Evolutionary conservation across 2,113 vertebrate genomes (phyloP).

Genomic region (Eonycteris spelaea): DNA sequence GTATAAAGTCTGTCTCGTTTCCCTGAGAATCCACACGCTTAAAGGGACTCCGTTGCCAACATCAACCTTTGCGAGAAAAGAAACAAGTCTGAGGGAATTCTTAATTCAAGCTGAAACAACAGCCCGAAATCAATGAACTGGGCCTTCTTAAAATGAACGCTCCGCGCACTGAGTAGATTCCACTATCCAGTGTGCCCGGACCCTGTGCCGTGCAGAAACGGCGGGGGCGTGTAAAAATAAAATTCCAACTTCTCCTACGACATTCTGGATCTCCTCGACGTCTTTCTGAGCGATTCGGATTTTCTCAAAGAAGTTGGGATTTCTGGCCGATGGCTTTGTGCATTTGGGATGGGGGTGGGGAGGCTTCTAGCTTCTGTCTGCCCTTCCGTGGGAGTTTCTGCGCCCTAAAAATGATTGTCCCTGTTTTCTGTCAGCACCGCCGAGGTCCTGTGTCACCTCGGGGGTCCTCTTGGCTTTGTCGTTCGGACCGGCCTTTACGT

Average conservation of each 20-base stretch:
- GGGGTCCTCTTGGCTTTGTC: neutral
- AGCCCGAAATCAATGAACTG: neutral
- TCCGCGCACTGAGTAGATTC: neutral
- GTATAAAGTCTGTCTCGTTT: neutral
- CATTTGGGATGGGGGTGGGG: neutral
- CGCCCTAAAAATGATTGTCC: no score
- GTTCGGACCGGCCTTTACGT: fast-evolving
- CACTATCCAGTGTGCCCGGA: fast-evolving
- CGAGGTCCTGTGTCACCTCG: neutral
- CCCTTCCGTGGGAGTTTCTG: fast-evolving
- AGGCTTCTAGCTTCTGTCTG: neutral
- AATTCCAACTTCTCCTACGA: neutral
- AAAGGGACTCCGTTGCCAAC: neutral
- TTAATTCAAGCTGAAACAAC: fast-evolving
- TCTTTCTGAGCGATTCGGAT: no score
- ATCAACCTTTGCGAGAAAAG: neutral
- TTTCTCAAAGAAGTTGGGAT: no score
- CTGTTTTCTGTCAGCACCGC: no score
- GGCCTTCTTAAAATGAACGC: no score
- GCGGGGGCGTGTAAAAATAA: neutral
- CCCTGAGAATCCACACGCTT: neutral
- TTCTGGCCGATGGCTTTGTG: neutral
- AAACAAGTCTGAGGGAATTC: neutral
- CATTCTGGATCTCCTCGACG: neutral
- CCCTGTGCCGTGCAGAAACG: no score